Base-by-base conservation (phyloP, 2,797 vertebrate genomes). In the Taeniopygia guttata region DNA sequence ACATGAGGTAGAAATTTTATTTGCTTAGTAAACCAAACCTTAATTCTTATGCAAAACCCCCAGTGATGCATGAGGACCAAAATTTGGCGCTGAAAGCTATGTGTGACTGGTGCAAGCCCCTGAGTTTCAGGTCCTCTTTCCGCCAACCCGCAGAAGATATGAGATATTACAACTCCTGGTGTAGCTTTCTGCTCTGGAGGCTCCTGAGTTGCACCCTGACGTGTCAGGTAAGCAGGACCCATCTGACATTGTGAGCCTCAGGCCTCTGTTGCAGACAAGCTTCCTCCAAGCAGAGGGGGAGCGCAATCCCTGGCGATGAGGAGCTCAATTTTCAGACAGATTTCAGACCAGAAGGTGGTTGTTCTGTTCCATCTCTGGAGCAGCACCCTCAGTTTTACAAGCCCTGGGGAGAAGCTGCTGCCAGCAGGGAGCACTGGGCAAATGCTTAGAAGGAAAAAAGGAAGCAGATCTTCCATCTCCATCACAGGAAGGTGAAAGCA, bases 61-160 rank as follows among this genome's bases (percentile, higher is more conserved):
- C 17, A 34, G 30, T 18, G 67, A 76, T 43, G 51, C 78, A 19
- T 5, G 16, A 84, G 74, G 75, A 80, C 34, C n/a, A 82, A 58
- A 63, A 34, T 77, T 29, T 27, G 55, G 58, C 4, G 6, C 45
- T 83, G 42, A 84, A 68, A 90, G 48, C 1, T 0, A 2, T 8
- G 26, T 43, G 70, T 49, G 68, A 70, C 79, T 83, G 63, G 34
- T 70, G 45, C 67, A 70, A 86, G 45, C 20, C 77, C 26, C 70
- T 70, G 63, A 90, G 83, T 97, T 97, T 95, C 95, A 94, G 80
- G 70, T 97, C 95, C 95, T 84, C 70, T 93, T 96, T 95, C 80
- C 90, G 42, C 51, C 5, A 7, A 8, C 51, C 75, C 34, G 0
- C 75, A 85, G 89, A 51, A 38, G 93, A 93, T 89, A 40, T 83